Conservation (phyloP, 2,888 invertebrate genomes). For the Nephrocerus scutellatus region DNA sequence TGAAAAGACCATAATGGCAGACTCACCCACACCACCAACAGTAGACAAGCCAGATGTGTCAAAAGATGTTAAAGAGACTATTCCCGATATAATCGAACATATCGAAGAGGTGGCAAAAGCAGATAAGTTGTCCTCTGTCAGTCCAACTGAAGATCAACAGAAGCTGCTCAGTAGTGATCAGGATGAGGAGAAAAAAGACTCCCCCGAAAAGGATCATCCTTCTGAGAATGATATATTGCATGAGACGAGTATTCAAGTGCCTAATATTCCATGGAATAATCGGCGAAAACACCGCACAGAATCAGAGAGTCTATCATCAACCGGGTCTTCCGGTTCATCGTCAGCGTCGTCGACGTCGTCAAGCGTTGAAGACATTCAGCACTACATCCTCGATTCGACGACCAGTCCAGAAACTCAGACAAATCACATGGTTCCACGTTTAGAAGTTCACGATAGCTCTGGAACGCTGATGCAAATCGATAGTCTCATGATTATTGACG, state of each 20-base stretch:
- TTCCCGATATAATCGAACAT: constrained; percentile 44
- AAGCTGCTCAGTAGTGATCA: constrained; percentile 27
- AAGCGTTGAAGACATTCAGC: constrained; percentile 47
- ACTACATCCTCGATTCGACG: constrained; percentile 46
- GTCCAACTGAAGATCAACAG: constrained; percentile 28
- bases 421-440: constrained; percentile 54
- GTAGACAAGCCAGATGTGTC: constrained; percentile 39
- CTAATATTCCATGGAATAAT: constrained; percentile 49
- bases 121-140: constrained; percentile 22
- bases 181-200: constrained; percentile 41
- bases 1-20: constrained; percentile 28
- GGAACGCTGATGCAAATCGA: constrained; percentile 60
- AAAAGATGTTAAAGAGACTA: constrained; percentile 39
- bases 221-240: constrained; percentile 44
- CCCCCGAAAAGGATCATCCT: constrained; percentile 35
- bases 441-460: constrained; percentile 66
- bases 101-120: constrained; percentile 28
- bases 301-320: constrained; percentile 49
- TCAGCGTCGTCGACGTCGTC: constrained; percentile 52
- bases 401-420: constrained; percentile 48
- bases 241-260: constrained; percentile 60
- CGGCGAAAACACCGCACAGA: constrained; percentile 50
- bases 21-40: no score
- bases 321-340: constrained; percentile 42
- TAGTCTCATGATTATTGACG: constrained; percentile 53